Conservation (phyloP, 1,140 invertebrate genomes). For the Aphis gossypii region DNA sequence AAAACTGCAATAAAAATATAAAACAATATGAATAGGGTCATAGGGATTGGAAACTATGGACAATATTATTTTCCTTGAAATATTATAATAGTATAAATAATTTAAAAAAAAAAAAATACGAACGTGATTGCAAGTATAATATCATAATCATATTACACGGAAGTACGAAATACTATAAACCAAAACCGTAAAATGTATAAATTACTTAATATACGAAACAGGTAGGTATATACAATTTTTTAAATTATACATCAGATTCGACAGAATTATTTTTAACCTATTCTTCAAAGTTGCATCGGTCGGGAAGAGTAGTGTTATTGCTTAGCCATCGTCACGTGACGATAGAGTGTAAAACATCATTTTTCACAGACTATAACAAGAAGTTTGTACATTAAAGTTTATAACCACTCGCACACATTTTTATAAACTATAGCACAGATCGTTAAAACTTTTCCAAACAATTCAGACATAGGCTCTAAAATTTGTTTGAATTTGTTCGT, state of each 20-base stretch:
- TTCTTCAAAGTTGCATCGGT: background rate
- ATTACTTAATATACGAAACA: background rate
- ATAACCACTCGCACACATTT: slow-evolving; percentile 35
- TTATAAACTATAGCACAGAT: slow-evolving; percentile 14
- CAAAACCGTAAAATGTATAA: background rate
- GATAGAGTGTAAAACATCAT: slow-evolving; percentile 16
- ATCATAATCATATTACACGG: background rate
- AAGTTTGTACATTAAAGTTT: slow-evolving; percentile 42
- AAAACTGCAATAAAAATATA: background rate
- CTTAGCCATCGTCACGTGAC: background rate
- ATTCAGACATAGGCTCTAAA: slow-evolving; percentile 18
- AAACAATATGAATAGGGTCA: background rate
- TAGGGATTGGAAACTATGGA: background rate
- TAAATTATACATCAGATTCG: background rate
- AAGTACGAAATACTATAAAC: background rate
- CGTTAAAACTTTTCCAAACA: slow-evolving; percentile 43
- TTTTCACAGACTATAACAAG: slow-evolving; percentile 28
- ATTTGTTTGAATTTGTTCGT: slow-evolving; percentile 26
- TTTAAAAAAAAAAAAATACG: background rate
- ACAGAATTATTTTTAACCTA: background rate
- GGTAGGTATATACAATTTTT: background rate
- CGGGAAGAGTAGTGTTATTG: background rate
- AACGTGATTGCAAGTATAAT: background rate
- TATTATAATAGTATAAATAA: background rate
- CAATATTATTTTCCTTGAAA: background rate